Conservation (phyloP, 2,113 vertebrate genomes). For the Asarcornis scutulata region DNA sequence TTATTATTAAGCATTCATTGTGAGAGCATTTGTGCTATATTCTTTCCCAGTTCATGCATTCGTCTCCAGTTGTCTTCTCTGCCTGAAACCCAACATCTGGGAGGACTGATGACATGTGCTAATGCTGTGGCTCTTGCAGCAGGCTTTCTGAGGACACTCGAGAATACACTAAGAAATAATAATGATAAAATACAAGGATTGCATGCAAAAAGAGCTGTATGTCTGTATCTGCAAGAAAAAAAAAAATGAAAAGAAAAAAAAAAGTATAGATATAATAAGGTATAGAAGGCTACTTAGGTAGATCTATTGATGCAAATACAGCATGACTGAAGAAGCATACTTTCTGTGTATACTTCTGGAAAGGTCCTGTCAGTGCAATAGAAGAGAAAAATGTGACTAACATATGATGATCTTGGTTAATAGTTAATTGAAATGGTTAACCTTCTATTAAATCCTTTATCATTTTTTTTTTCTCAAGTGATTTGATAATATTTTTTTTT, state of each 20-base stretch:
- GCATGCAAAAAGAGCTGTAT: not conserved
- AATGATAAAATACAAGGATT: not conserved
- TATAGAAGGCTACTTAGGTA: not conserved
- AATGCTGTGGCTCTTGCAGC: not conserved
- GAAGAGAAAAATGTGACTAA: not conserved
- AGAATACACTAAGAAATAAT: not conserved
- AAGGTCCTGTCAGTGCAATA: not conserved
- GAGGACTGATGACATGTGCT: too few species aligned
- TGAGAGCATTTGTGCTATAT: not conserved
- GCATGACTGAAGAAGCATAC: not conserved
- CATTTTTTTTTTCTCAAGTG: not conserved
- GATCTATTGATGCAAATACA: not conserved
- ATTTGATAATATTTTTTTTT: not conserved
- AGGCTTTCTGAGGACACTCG: not conserved
- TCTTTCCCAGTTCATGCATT: not conserved
- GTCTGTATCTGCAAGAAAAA: not conserved
- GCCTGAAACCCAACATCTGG: not conserved
- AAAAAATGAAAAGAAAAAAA: not conserved
- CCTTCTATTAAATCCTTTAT: not conserved
- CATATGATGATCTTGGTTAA: not conserved
- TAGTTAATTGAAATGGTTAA: conserved; percentile 6
- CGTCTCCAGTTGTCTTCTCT: not conserved
- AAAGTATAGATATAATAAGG: not conserved
- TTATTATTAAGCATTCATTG: not conserved
- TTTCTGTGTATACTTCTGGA: not conserved